These are phyloP conservation scores for Polypedilum vanderplanki DNA, from an alignment of 1,140 invertebrate genomes.

Conservation along the genomic window DNA sequence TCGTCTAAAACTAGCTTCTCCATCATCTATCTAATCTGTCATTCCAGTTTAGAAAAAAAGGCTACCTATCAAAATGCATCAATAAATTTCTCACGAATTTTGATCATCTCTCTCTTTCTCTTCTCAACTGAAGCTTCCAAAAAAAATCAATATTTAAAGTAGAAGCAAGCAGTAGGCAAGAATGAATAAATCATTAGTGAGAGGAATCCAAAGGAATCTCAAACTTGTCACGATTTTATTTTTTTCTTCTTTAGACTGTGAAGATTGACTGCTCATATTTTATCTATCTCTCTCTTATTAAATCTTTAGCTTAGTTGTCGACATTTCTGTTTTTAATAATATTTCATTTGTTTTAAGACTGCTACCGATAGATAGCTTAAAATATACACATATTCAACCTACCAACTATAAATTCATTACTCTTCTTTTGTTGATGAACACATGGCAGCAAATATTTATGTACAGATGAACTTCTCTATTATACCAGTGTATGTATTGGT, in stretches of 20 bases:
- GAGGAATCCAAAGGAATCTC: background rate
- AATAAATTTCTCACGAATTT: constrained; percentile 17
- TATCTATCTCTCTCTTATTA: background rate
- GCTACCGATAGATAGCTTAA: no score
- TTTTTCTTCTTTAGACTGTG: background rate
- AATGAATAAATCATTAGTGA: constrained; percentile 3
- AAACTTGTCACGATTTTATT: constrained; percentile 21
- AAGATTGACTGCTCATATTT: background rate
- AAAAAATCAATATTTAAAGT: no score
- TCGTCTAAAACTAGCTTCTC: no score
- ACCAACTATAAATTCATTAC: no score
- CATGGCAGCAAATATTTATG: no score
- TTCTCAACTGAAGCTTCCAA: no score
- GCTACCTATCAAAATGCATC: background rate
- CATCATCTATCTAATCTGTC: no score
- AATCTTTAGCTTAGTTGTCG: background rate
- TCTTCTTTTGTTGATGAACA: no score
- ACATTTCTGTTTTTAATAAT: no score
- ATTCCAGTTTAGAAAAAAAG: background rate
- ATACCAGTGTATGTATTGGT: background rate
- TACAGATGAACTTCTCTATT: background rate
- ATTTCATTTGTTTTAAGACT: no score
- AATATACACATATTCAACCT: no score
- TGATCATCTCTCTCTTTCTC: background rate
- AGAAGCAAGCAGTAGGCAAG: background rate